Evolutionary conservation across 2,888 invertebrate genomes (phyloP).

Genomic region (Lagria hirta): DNA sequence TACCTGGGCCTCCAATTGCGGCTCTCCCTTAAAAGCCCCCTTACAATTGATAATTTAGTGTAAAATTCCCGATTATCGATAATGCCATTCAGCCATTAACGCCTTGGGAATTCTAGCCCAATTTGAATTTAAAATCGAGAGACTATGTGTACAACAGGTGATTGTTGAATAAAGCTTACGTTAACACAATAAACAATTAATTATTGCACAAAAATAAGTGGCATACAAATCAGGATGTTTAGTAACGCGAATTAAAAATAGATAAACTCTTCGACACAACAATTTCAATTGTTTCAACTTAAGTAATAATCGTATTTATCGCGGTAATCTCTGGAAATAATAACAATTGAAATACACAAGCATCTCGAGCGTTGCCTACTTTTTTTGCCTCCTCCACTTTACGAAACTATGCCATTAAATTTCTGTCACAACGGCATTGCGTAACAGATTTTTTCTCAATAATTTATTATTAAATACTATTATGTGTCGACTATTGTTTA

Average conservation of each 20-base stretch:
- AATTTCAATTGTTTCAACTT: conserved; percentile 37
- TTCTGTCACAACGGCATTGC: conserved; percentile 10
- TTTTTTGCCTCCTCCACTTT: conserved; percentile 8
- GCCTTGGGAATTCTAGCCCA: no score
- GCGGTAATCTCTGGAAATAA: conserved; percentile 30
- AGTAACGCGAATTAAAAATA: conserved; percentile 45
- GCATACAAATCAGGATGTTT: conserved; percentile 42
- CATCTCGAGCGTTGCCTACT: conserved; percentile 25
- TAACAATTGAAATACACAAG: conserved; percentile 26
- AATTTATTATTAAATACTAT: no score
- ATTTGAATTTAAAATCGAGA: no score
- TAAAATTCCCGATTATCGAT: no score
- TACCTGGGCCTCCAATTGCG: no score
- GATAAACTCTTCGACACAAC: conserved; percentile 38
- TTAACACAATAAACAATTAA: conserved; percentile 39
- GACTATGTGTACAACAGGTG: no score
- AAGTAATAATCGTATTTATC: conserved; percentile 33
- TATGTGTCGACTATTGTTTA: no score
- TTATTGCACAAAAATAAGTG: conserved; percentile 34
- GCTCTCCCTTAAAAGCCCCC: no score
- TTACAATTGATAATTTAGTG: no score
- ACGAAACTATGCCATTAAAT: conserved; percentile 8
- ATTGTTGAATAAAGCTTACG: conserved; percentile 30
- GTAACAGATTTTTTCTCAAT: conserved; percentile 1
- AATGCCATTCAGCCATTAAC: no score